Conservation (phyloP, 2,113 vertebrate species). For the Oncorhynchus mykiss region DNA sequence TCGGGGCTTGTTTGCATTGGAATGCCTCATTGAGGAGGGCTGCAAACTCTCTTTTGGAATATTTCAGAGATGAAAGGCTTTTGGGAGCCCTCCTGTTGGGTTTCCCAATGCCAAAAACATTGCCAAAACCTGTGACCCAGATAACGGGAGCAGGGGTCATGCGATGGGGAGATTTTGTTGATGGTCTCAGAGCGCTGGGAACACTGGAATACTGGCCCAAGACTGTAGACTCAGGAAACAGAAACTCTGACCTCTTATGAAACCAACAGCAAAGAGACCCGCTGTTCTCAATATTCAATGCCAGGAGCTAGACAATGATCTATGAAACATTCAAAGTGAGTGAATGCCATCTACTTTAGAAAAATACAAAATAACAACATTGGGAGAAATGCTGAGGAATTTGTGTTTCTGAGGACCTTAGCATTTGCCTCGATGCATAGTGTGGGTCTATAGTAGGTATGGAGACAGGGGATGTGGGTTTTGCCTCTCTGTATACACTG, state of each 20-base stretch:
- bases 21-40: conserved; percentile 13
- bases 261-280: conserved; percentile 11
- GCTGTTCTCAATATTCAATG: not conserved
- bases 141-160: too few species aligned
- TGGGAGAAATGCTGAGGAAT: not conserved
- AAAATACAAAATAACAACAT: not conserved
- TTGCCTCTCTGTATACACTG: too few species aligned
- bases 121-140: too few species aligned
- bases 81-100: not conserved
- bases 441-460: not conserved
- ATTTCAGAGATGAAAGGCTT: conserved; percentile 29
- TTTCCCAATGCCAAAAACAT: too few species aligned
- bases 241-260: too few species aligned
- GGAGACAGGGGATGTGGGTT: too few species aligned
- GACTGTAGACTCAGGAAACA: too few species aligned
- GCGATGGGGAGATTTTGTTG: too few species aligned
- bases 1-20: conserved; percentile 21
- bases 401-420: not conserved
- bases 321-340: not conserved
- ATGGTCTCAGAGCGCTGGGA: too few species aligned
- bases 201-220: too few species aligned
- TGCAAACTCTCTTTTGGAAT: conserved; percentile 16
- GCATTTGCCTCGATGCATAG: not conserved
- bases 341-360: not conserved
- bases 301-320: not conserved